Percentiles rank a stretch among this genome's conserved stretches.
Conservation (phyloP, 2,797 vertebrate species). For the Propithecus perrieri region DNA sequence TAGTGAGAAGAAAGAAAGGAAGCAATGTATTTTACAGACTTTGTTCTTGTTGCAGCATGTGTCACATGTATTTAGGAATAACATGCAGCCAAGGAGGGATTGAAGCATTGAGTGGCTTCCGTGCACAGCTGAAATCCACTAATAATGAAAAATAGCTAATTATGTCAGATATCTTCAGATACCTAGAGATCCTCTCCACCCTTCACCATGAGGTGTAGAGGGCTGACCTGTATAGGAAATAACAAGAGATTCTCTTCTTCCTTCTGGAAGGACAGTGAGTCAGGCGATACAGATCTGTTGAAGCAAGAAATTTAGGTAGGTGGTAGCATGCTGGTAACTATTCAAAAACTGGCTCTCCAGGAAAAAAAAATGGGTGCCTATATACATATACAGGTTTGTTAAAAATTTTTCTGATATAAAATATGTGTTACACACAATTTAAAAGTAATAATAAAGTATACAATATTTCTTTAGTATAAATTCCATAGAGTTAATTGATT, state of each 20-base stretch:
- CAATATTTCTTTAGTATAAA: constrained; percentile 32
- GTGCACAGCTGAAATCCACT: background rate
- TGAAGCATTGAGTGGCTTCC: background rate
- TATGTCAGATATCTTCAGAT: background rate
- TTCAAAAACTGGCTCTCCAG: background rate
- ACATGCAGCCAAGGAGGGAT: background rate
- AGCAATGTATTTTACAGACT: background rate
- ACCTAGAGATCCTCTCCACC: background rate
- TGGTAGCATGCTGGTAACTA: background rate
- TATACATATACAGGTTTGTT: background rate
- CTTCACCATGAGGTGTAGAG: background rate
- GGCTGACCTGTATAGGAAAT: background rate
- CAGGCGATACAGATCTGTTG: background rate
- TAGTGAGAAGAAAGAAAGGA: background rate
- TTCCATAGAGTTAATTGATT: constrained; percentile 21
- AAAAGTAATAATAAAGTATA: constrained; percentile 21
- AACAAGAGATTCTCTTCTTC: too few species aligned
- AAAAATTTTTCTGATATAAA: background rate
- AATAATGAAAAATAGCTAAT: background rate
- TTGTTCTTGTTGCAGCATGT: background rate
- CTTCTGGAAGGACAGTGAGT: background rate
- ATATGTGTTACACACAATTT: background rate
- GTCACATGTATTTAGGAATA: background rate
- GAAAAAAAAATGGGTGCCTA: background rate
- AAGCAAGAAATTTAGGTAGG: background rate